Conservation (phyloP, 2,888 invertebrate species). For the Notodonta dromedarius region DNA sequence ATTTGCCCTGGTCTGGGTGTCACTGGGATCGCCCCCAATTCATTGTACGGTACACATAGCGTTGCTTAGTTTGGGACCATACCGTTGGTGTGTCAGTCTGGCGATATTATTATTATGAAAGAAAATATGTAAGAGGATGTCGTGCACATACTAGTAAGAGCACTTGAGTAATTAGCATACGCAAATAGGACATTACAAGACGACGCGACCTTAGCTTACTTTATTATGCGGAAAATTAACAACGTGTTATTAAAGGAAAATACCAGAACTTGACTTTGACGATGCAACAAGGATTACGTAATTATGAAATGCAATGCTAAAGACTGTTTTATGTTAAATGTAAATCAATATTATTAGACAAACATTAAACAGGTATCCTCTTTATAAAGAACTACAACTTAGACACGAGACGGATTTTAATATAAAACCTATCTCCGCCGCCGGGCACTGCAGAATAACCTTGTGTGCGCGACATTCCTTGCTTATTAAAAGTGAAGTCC, state of each 20-base stretch:
- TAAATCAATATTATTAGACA: neutral
- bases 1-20: too few relatives aligned
- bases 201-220: slow-evolving; percentile 1
- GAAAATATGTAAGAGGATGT: neutral
- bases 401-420: slow-evolving; percentile 6
- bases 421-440: slow-evolving; percentile 9
- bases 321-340: neutral
- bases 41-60: too few relatives aligned
- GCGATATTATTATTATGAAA: too few relatives aligned
- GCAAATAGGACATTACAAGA: neutral
- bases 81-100: too few relatives aligned
- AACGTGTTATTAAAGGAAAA: neutral
- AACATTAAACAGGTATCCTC: too few relatives aligned
- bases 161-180: neutral
- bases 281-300: neutral
- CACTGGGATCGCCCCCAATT: too few relatives aligned
- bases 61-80: too few relatives aligned
- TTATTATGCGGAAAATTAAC: slow-evolving; percentile 1
- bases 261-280: neutral
- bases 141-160: neutral
- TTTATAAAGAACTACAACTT: neutral
- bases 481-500: slow-evolving; percentile 16
- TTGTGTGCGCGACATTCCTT: slow-evolving; percentile 9
- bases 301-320: neutral
- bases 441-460: slow-evolving; percentile 11